These are phyloP conservation scores for Urocitellus parryii DNA, from an alignment of 2,113 vertebrate species.

Conservation along the genomic window DNA sequence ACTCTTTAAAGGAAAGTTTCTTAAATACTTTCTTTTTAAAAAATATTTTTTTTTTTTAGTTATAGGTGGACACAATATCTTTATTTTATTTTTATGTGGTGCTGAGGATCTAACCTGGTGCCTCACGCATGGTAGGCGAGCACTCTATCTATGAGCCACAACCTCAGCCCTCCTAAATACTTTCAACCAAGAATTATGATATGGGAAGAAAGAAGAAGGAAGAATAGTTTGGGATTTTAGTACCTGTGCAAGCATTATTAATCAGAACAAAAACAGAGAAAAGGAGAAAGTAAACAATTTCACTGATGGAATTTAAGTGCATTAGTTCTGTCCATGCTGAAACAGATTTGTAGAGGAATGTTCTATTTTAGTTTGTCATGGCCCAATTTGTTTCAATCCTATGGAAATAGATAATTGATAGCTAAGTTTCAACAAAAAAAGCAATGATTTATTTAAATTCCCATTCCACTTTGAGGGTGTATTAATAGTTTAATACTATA, in stretches of 20 bases:
- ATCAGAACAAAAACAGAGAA: conserved; percentile 29
- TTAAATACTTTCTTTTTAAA: neutral
- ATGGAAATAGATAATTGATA: conserved; percentile 29
- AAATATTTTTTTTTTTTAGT: too few relatives aligned
- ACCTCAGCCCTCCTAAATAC: neutral
- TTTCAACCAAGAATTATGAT: conserved; percentile 46
- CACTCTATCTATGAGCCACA: too few relatives aligned
- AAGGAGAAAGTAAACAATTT: neutral
- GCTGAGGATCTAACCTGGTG: too few relatives aligned
- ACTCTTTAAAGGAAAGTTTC: conserved; percentile 24
- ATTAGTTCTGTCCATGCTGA: neutral
- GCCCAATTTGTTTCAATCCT: conserved; percentile 37
- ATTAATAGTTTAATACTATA: conserved; percentile 40
- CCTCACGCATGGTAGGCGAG: too few relatives aligned
- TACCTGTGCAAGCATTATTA: neutral
- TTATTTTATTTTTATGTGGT: too few relatives aligned
- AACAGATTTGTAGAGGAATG: neutral
- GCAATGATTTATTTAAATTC: conserved; percentile 48
- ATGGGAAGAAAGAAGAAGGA: conserved; percentile 40
- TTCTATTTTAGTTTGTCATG: conserved; percentile 16
- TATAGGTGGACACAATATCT: too few relatives aligned
- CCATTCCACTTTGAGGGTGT: conserved; percentile 10
- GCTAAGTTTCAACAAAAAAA: conserved; percentile 23
- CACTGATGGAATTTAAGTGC: neutral
- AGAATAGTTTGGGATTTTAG: conserved; percentile 17